Conservation (phyloP, 2,113 vertebrate species). For the Prolemur simus region DNA sequence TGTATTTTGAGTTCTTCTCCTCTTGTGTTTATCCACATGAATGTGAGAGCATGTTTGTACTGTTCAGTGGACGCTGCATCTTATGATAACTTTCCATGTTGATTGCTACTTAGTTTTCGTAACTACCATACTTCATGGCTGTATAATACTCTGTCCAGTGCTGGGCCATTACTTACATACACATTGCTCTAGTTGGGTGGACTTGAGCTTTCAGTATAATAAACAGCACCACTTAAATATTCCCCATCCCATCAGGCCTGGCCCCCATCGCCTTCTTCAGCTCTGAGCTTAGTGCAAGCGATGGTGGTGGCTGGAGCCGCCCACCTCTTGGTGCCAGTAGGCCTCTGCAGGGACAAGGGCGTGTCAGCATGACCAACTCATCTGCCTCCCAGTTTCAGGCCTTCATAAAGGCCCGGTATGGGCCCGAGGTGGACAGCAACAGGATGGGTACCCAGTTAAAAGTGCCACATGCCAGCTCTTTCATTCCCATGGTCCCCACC, state of each 20-base stretch:
- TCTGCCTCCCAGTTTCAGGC: neutral
- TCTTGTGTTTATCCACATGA: neutral
- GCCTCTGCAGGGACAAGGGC: neutral
- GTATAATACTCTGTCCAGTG: neutral
- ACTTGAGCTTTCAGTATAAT: neutral
- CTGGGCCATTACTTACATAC: neutral
- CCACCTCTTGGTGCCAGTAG: neutral
- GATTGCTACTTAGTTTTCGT: neutral
- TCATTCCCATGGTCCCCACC: too few species aligned
- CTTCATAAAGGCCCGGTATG: neutral
- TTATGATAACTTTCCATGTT: neutral
- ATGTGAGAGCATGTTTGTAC: neutral
- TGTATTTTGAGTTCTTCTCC: neutral
- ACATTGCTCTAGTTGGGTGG: neutral
- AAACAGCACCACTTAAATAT: neutral
- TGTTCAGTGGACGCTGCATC: neutral
- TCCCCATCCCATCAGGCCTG: neutral
- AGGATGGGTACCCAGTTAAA: neutral
- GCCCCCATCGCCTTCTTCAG: neutral
- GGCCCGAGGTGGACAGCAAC: neutral
- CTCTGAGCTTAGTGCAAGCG: neutral
- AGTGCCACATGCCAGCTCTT: rapidly evolving
- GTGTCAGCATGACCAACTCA: rapidly evolving
- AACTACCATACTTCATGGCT: neutral
- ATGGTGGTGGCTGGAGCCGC: too few species aligned